Evolutionary conservation across 2,888 invertebrate species (phyloP).

Genomic region (Agriopis marginaria): DNA sequence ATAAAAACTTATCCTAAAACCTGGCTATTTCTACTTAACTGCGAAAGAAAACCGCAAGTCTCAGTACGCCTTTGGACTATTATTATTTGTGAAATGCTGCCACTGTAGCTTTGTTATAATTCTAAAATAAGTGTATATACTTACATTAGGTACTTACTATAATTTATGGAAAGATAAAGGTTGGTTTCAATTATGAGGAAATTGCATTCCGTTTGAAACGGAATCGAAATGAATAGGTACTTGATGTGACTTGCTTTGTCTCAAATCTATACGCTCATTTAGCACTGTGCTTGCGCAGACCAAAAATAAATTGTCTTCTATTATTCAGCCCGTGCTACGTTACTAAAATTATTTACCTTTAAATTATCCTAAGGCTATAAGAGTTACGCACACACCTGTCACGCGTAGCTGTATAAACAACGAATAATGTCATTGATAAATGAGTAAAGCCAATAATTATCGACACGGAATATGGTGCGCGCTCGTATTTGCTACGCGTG

Average conservation of each 20-base stretch:
- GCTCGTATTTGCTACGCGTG: too few species aligned
- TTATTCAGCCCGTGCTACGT: too few species aligned
- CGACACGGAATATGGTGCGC: too few species aligned
- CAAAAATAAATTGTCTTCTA: too few species aligned
- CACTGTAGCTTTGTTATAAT: constrained; percentile 73
- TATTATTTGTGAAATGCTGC: constrained; percentile 60
- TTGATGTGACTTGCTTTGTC: background rate
- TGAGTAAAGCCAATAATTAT: too few species aligned
- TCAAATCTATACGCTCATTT: background rate
- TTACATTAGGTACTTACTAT: background rate
- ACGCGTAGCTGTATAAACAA: too few species aligned
- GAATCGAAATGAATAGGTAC: background rate
- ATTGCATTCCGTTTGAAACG: background rate
- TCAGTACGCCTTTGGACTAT: constrained; percentile 25
- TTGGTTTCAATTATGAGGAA: too few species aligned
- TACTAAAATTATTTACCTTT: too few species aligned
- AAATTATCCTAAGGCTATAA: too few species aligned
- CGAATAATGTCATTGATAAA: too few species aligned
- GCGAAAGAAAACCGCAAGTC: background rate
- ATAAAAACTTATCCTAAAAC: background rate
- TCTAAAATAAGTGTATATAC: constrained; percentile 54
- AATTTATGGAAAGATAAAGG: background rate
- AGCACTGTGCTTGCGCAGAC: too few species aligned
- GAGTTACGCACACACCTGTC: too few species aligned
- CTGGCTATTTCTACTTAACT: background rate